phyloP scores from a whole-genome alignment of 1,140 invertebrate species.

The Zaprionus lachaisei region DNA sequence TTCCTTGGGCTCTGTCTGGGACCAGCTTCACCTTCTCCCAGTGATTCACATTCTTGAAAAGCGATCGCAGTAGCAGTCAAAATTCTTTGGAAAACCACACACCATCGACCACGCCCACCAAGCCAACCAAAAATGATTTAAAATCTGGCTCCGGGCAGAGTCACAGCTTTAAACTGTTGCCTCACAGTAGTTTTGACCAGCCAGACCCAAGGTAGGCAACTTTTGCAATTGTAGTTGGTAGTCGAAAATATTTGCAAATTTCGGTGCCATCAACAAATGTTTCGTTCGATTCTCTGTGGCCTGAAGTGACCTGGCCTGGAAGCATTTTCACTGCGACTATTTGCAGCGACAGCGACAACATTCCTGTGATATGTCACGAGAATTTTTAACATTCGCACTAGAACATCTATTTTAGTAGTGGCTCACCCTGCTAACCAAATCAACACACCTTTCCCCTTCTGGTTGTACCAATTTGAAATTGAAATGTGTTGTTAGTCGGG shows the following conservation, averaged over 20 bases:
- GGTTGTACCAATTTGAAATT: slow-evolving; percentile 11
- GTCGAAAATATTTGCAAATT: slow-evolving; percentile 22
- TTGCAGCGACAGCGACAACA: slow-evolving; percentile 57
- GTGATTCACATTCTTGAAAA: slow-evolving; percentile 71
- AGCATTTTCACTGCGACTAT: slow-evolving; percentile 48
- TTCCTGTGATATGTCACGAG: slow-evolving; percentile 71
- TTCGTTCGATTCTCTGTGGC: not conserved
- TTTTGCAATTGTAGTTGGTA: slow-evolving; percentile 31
- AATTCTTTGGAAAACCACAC: slow-evolving; percentile 72
- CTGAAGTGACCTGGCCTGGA: slow-evolving; percentile 42
- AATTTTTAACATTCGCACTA: slow-evolving; percentile 74
- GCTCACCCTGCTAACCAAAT: not conserved
- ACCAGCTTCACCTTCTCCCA: slow-evolving; percentile 33
- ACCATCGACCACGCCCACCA: slow-evolving; percentile 28
- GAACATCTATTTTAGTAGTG: slow-evolving; percentile 67
- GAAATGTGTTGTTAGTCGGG: slow-evolving; percentile 8
- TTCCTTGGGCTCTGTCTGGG: slow-evolving; percentile 14
- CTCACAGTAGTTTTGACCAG: slow-evolving; percentile 33
- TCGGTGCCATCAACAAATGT: slow-evolving; percentile 53
- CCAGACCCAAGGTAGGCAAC: slow-evolving; percentile 59
- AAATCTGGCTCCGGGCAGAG: slow-evolving; percentile 34
- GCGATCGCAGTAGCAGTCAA: slow-evolving; percentile 59
- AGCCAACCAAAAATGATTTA: slow-evolving; percentile 61
- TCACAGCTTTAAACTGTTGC: slow-evolving; percentile 12
- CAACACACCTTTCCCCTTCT: not conserved